phyloP scores from a whole-genome alignment of 1,140 invertebrate genomes.

The Eriosoma lanigerum region DNA sequence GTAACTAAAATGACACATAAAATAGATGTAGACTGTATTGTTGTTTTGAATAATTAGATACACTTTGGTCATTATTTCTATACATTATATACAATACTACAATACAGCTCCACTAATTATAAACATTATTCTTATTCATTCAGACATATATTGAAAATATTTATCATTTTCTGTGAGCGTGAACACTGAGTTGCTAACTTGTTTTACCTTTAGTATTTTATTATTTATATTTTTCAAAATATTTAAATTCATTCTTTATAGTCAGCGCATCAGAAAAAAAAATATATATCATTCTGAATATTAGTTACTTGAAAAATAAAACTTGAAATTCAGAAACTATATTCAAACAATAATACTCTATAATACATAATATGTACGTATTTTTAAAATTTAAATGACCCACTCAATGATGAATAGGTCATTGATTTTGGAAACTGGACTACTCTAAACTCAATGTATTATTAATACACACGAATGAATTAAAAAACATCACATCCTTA shows the following conservation, averaged over 20 bases:
- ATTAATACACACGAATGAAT: too few species aligned
- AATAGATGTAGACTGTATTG: slow-evolving; percentile 1
- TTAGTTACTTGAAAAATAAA: too few species aligned
- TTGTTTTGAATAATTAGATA: slow-evolving; percentile 12
- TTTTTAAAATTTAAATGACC: not conserved
- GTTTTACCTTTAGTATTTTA: not conserved
- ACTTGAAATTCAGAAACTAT: too few species aligned
- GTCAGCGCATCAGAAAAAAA: too few species aligned
- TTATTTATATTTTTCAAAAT: not conserved
- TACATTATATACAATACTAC: not conserved
- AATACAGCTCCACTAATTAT: not conserved
- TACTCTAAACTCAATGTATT: not conserved
- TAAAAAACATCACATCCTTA: not conserved
- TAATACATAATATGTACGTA: not conserved
- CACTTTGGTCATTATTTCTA: not conserved
- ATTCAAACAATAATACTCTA: too few species aligned
- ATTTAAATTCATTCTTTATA: not conserved
- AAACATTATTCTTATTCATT: not conserved
- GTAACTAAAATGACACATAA: slow-evolving; percentile 10
- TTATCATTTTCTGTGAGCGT: slow-evolving; percentile 1
- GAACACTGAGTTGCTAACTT: not conserved
- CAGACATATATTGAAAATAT: slow-evolving; percentile 1
- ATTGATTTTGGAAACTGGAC: not conserved
- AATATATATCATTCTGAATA: too few species aligned
- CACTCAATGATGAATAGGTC: too few species aligned